Base-by-base conservation (phyloP, 1,140 invertebrate species). In the Branchinecta lindahli region DNA sequence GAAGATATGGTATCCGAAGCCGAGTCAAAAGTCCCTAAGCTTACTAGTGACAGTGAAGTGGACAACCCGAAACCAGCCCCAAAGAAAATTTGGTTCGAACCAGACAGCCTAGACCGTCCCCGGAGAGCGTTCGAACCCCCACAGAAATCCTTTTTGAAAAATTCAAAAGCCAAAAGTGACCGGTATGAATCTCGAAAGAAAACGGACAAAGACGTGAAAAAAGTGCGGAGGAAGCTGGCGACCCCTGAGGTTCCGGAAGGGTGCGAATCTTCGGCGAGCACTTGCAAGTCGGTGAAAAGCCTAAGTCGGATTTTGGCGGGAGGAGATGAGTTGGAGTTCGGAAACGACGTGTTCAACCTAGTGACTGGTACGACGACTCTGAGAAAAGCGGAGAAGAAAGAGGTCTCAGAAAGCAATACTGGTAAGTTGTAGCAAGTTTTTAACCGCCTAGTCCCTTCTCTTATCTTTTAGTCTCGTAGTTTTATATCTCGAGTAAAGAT, bases 341-440 rank as follows among this genome's bases (percentile, higher is more conserved):
- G 71, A 44, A 72, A 72, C 67, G 67, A 69, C 33, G 46, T 72
- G 9, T 72, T 72, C 44, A 72, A 72, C 47, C 69, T 72, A 69
- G 46, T 47, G 44, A 72, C 71, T 18, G 71, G 71, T 44, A 44
- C 52, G 9, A 65, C 61, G 10, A 72, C 71, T 12, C 20, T 72
- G 33, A 61, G 18, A 6, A 61, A 61, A 20, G 12, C 52, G 4
- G 52, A 20, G 18, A 61, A 15, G 12, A 61, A 61, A 61, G 18
- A 33, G 33, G 33, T 33, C 33, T 1, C 33, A 33, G 33, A 33
- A 33, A 33, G 33, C 33, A 33, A 33, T 33, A 33, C 33, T 33
- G 33, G 33, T 33, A 33, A 33, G 33, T 33, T 33, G 33, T 33
- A 33, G 33, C 33, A 33, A 33, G 33, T 33, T 33, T 33, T 33